These are phyloP conservation scores for Phyllostomus discolor DNA, from an alignment of 2,113 vertebrate species.

Conservation along the genomic window DNA sequence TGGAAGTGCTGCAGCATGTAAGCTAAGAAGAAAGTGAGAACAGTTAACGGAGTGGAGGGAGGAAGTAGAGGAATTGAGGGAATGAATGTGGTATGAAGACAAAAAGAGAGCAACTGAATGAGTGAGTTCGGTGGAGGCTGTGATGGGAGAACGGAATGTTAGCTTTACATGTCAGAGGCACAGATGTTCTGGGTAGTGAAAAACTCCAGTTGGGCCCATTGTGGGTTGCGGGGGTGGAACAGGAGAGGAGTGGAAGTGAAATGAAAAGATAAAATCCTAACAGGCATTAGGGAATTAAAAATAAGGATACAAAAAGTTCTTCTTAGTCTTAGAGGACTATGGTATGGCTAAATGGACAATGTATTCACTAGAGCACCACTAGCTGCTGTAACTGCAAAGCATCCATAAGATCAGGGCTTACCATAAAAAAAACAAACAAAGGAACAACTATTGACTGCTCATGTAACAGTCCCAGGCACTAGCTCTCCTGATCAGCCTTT, in stretches of 20 bases:
- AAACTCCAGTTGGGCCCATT: background rate
- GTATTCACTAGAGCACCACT: background rate
- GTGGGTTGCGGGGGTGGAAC: background rate
- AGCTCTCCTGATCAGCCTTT: background rate
- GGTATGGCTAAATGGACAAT: background rate
- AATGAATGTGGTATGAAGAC: background rate
- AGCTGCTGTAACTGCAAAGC: background rate
- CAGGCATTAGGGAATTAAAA: background rate
- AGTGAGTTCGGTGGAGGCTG: background rate
- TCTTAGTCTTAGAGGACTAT: background rate
- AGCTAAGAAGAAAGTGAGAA: background rate
- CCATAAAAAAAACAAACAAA: background rate
- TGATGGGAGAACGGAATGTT: background rate
- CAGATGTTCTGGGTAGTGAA: background rate
- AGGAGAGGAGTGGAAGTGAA: background rate
- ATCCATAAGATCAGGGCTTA: background rate
- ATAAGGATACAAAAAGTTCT: background rate
- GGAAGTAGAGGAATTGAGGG: background rate
- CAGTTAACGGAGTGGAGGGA: background rate
- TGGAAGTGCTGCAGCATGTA: background rate
- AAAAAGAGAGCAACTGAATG: background rate
- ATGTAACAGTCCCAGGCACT: background rate
- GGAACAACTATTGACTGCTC: background rate
- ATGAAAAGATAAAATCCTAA: background rate
- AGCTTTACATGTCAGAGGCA: background rate